Evolutionary conservation across 2,888 invertebrate genomes (phyloP).

Genomic region (Trachelus iudaicus): DNA sequence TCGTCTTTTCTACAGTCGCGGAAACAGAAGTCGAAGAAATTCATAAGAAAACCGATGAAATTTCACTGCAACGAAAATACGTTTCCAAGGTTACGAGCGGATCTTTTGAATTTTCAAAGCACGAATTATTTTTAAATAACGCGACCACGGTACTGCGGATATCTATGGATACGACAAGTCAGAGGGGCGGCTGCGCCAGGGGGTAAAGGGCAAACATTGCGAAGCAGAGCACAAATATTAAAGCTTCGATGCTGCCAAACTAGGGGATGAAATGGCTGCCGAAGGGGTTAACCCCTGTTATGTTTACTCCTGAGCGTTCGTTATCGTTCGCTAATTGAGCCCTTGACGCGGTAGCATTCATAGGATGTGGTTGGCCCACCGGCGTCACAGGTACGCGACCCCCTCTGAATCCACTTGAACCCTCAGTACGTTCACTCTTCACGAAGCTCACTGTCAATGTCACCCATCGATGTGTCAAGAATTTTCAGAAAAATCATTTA

Average conservation of each 20-base stretch:
- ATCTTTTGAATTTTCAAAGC: neutral
- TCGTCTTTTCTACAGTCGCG: neutral
- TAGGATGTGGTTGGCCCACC: neutral
- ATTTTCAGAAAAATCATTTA: neutral
- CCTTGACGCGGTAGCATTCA: constrained; percentile 31
- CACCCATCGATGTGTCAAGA: neutral
- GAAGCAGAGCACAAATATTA: constrained; percentile 23
- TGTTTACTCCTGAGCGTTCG: constrained; percentile 47
- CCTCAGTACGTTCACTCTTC: neutral
- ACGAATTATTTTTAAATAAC: neutral
- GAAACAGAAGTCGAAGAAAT: neutral
- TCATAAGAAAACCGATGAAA: neutral
- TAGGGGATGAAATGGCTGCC: constrained; percentile 8
- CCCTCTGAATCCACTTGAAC: neutral
- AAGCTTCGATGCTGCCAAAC: constrained; percentile 14
- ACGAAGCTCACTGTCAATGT: constrained; percentile 28
- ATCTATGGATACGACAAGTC: neutral
- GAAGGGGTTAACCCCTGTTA: constrained; percentile 26
- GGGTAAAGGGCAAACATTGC: constrained; percentile 15
- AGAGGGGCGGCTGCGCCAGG: neutral
- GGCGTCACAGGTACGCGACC: constrained; percentile 6
- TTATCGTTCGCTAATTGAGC: constrained; percentile 56
- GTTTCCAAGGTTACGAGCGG: neutral
- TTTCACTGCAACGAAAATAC: neutral
- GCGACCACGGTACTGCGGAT: neutral